These are phyloP conservation scores for Neoniphon sammara DNA, from an alignment of 2,797 vertebrate species.

Conservation along the genomic window DNA sequence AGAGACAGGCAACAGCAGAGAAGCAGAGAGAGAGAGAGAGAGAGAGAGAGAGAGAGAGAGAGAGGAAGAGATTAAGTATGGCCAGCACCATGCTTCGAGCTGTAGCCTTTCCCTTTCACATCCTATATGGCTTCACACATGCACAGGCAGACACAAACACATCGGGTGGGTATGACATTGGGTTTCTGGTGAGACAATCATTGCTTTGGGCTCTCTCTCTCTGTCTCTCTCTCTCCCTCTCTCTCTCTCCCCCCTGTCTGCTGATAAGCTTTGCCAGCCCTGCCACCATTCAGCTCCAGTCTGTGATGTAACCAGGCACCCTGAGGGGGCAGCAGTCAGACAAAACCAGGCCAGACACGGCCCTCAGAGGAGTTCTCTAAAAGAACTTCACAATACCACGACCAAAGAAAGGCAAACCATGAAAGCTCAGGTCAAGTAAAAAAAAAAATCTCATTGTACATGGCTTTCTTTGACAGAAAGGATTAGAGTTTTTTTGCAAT, in stretches of 20 bases:
- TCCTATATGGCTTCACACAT: slow-evolving; percentile 20
- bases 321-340: slow-evolving; percentile 60
- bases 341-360: slow-evolving; percentile 64
- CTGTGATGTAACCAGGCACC: slow-evolving; percentile 56
- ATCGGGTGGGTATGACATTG: neutral
- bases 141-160: neutral
- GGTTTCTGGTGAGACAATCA: slow-evolving; percentile 10
- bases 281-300: slow-evolving; percentile 29
- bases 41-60: slow-evolving; percentile 1
- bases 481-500: too few relatives aligned
- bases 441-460: slow-evolving; percentile 3
- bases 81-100: slow-evolving; percentile 9
- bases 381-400: slow-evolving; percentile 41
- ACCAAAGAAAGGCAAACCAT: slow-evolving; percentile 26
- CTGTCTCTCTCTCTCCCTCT: slow-evolving; percentile 18
- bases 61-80: slow-evolving; percentile 9
- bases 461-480: neutral
- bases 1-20: slow-evolving; percentile 3
- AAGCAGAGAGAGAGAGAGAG: slow-evolving; percentile 1
- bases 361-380: slow-evolving; percentile 55
- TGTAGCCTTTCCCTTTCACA: neutral
- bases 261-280: slow-evolving; percentile 34
- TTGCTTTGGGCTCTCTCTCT: slow-evolving; percentile 21
- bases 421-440: slow-evolving; percentile 60
- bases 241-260: slow-evolving; percentile 20